Conservation (phyloP, 2,888 invertebrate genomes). For the Rotaria sp. region DNA sequence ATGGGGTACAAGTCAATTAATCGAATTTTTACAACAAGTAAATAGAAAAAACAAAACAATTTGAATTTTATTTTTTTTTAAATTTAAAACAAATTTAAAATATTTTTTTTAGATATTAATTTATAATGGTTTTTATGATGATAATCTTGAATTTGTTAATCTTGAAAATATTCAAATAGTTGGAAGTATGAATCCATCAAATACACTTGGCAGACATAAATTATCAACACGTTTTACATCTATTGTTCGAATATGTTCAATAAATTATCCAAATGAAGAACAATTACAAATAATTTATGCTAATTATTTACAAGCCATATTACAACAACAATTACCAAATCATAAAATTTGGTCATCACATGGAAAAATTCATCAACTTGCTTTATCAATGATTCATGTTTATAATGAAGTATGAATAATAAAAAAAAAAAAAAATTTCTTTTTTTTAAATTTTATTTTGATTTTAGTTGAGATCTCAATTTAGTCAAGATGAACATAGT, state of each 20-base stretch:
- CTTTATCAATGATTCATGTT: conserved; percentile 64
- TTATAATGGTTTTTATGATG: conserved; percentile 70
- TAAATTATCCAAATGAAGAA: conserved; percentile 66
- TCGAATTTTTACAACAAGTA: conserved; percentile 78
- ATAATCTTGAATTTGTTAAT: conserved; percentile 59
- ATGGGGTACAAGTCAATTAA: conserved; percentile 78
- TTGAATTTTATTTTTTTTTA: background rate
- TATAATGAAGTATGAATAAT: conserved; percentile 62
- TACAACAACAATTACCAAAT: conserved; percentile 57
- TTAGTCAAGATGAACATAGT: conserved; percentile 60
- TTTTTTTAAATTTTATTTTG: background rate
- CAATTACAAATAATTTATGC: conserved; percentile 65
- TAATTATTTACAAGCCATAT: conserved; percentile 61
- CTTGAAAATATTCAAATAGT: conserved; percentile 67
- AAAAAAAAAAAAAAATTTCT: background rate
- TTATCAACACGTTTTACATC: conserved; percentile 60
- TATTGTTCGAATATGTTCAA: conserved; percentile 49
- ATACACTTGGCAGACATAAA: conserved; percentile 57
- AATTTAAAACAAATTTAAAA: background rate
- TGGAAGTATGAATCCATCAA: conserved; percentile 60
- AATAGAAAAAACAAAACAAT: no score
- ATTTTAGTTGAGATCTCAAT: conserved; percentile 57
- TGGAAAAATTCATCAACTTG: conserved; percentile 62
- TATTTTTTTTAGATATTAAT: conserved; percentile 49
- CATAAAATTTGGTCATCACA: conserved; percentile 58